Conservation (phyloP, 2,113 vertebrate genomes). For the Panthera uncia region DNA sequence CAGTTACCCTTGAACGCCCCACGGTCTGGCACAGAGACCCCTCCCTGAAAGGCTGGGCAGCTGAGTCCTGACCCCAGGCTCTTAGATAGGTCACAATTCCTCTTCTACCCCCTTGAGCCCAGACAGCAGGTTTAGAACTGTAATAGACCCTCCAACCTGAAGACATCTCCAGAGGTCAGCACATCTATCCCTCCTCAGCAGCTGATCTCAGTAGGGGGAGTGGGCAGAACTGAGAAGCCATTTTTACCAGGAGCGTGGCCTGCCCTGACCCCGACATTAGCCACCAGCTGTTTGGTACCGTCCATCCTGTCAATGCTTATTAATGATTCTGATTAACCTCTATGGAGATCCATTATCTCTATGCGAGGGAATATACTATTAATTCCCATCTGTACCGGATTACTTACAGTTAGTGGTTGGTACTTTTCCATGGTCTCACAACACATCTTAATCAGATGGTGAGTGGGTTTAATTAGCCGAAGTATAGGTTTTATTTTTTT, state of each 20-base stretch:
- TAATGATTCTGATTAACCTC: constrained; percentile 78
- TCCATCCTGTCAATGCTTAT: not conserved
- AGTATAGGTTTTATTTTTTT: constrained; percentile 87
- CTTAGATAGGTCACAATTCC: not conserved
- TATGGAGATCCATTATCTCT: constrained; percentile 70
- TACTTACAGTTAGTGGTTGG: constrained; percentile 81
- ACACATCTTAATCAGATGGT: constrained; percentile 87
- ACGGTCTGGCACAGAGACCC: not conserved
- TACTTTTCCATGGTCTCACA: constrained; percentile 81
- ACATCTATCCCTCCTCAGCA: not conserved
- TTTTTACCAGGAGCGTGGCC: not conserved
- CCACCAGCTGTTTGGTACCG: constrained; percentile 32
- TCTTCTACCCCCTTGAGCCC: not conserved
- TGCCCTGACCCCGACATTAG: constrained; percentile 13
- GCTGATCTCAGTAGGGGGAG: not conserved
- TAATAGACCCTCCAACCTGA: not conserved
- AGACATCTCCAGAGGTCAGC: not conserved
- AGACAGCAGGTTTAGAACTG: not conserved
- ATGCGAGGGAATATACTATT: constrained; percentile 68
- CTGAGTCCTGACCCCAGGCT: not conserved
- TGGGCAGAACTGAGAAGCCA: not conserved
- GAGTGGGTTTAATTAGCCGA: constrained; percentile 87
- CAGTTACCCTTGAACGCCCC: not conserved
- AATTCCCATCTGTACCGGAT: constrained; percentile 80
- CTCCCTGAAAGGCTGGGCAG: not conserved